Conservation (phyloP, 2,797 vertebrate genomes). For the Coccyzus lansbergi region DNA sequence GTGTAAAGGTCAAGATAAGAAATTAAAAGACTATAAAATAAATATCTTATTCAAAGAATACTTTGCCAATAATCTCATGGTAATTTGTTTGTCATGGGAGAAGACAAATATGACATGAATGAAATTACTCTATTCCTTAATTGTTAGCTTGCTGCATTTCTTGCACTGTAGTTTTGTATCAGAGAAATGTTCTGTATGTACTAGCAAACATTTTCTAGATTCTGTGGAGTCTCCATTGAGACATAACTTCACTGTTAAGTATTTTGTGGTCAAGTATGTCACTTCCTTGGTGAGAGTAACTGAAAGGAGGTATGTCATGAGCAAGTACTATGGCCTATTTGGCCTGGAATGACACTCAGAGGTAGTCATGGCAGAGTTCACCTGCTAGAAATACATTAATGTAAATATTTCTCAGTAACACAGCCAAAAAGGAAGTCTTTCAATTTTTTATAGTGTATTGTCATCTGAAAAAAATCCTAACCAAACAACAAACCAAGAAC, state of each 20-base stretch:
- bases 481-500: not conserved
- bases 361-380: not conserved
- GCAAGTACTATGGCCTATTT: not conserved
- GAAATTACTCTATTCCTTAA: not conserved
- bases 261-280: not conserved
- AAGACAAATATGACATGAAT: not conserved
- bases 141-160: not conserved
- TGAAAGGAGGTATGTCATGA: not conserved
- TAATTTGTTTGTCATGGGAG: not conserved
- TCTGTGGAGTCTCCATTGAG: not conserved
- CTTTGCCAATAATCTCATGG: slow-evolving; percentile 28
- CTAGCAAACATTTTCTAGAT: not conserved
- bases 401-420: not conserved
- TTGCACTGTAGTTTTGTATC: not conserved
- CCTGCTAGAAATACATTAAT: not conserved
- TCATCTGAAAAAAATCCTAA: not conserved
- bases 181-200: not conserved
- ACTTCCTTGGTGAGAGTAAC: not conserved
- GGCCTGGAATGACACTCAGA: not conserved
- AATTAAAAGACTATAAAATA: slow-evolving; percentile 31
- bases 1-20: slow-evolving; percentile 52
- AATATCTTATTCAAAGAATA: slow-evolving; percentile 28
- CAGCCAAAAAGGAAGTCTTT: not conserved
- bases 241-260: not conserved
- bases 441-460: not conserved